Conservation (phyloP, 2,888 invertebrate genomes). For the Scrobipalpa costella region DNA sequence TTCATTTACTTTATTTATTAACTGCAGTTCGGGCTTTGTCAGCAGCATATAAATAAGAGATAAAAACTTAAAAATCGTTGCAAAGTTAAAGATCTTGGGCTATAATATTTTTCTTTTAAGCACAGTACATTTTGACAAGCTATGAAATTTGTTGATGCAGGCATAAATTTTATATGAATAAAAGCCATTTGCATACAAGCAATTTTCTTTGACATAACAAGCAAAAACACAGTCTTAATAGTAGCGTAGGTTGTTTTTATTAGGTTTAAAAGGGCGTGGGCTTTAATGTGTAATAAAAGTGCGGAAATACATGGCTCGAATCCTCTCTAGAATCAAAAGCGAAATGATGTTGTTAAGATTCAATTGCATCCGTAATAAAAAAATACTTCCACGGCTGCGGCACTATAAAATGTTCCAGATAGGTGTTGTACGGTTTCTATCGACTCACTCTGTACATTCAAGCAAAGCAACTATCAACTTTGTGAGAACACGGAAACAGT, state of each 20-base stretch:
- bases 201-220: background rate
- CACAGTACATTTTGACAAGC: background rate
- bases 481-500: background rate
- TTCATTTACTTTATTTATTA: background rate
- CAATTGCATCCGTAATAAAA: background rate
- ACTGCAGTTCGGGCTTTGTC: background rate
- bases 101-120: background rate
- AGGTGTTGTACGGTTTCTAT: too few species aligned
- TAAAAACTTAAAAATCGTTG: background rate
- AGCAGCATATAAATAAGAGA: conserved; percentile 2
- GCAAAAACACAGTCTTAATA: background rate
- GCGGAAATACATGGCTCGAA: background rate
- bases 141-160: conserved; percentile 8
- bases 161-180: background rate
- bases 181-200: background rate
- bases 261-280: background rate
- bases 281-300: conserved; percentile 2
- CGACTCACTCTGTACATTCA: background rate
- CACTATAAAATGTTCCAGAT: too few species aligned
- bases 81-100: background rate
- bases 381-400: too few species aligned
- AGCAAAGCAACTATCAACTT: background rate
- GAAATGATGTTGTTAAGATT: background rate
- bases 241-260: conserved; percentile 1
- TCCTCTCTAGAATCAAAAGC: background rate